phyloP scores from a whole-genome alignment of 2,888 invertebrate genomes.

The Hirtodrosophila confusa region DNA sequence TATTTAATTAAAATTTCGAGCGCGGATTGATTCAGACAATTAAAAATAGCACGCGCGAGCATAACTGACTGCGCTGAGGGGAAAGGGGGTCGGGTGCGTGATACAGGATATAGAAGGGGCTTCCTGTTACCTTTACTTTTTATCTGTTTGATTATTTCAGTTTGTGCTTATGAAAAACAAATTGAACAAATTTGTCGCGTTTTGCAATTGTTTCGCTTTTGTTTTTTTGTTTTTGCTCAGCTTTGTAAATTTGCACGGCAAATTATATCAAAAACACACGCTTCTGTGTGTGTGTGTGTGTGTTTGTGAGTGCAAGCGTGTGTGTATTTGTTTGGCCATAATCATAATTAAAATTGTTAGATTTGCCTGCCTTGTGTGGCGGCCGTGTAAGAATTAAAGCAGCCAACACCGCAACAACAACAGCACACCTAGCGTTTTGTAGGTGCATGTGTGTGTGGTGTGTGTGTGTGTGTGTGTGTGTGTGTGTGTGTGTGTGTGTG shows the following conservation, averaged over 20 bases:
- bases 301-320: slow-evolving; percentile 18
- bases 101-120: no score
- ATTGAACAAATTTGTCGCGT: slow-evolving; percentile 47
- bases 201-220: slow-evolving; percentile 1
- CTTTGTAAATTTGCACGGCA: slow-evolving; percentile 38
- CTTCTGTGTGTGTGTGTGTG: not conserved
- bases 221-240: not conserved
- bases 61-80: not conserved
- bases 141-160: slow-evolving; percentile 39
- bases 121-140: slow-evolving; percentile 14
- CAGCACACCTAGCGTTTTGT: slow-evolving; percentile 47
- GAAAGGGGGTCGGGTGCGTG: not conserved
- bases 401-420: slow-evolving; percentile 39
- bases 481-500: slow-evolving; percentile 4
- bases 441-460: not conserved
- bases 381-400: slow-evolving; percentile 51
- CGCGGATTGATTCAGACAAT: slow-evolving; percentile 76
- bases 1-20: slow-evolving; percentile 77
- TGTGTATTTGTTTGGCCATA: slow-evolving; percentile 57
- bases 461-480: slow-evolving; percentile 5
- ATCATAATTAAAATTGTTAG: slow-evolving; percentile 69
- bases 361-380: slow-evolving; percentile 18
- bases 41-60: slow-evolving; percentile 61
- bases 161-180: slow-evolving; percentile 42
- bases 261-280: slow-evolving; percentile 45